phyloP scores from a whole-genome alignment of 2,797 vertebrate species.

The Danio choprae region DNA sequence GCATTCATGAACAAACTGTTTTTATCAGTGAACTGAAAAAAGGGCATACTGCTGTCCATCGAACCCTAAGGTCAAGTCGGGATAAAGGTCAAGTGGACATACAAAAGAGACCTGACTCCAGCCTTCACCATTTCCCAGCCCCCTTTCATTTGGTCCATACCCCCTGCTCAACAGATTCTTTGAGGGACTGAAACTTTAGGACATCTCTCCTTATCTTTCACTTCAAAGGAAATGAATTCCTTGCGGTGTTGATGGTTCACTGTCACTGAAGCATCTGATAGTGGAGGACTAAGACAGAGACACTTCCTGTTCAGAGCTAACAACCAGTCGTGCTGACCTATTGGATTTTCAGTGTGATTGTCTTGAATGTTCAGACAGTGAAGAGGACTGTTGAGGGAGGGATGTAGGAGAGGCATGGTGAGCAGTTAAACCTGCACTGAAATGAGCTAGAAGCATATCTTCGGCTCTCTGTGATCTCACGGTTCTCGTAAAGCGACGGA shows the following conservation, averaged over 20 bases:
- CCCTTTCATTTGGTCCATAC: constrained; percentile 62
- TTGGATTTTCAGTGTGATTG: background rate
- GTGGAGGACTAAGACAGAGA: constrained; percentile 21
- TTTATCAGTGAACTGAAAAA: constrained; percentile 32
- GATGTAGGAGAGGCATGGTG: background rate
- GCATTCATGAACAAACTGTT: background rate
- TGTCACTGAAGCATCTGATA: constrained; percentile 20
- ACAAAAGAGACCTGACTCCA: constrained; percentile 67
- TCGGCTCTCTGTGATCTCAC: constrained; percentile 31
- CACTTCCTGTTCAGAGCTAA: constrained; percentile 23
- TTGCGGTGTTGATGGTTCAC: constrained; percentile 9
- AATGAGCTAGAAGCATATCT: constrained; percentile 28
- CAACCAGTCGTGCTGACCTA: constrained; percentile 22
- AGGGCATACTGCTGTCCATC: constrained; percentile 53
- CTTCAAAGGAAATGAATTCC: constrained; percentile 31
- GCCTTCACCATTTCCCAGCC: constrained; percentile 60
- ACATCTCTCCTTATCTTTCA: constrained; percentile 12
- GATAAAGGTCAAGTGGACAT: constrained; percentile 71
- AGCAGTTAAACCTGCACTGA: constrained; percentile 13
- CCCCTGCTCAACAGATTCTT: constrained; percentile 17
- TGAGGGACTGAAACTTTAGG: constrained; percentile 41
- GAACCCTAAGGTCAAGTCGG: constrained; percentile 62
- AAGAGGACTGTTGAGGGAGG: constrained; percentile 8
- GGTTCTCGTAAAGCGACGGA: constrained; percentile 27
- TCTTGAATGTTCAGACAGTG: constrained; percentile 8